Evolutionary conservation across 2,113 vertebrate genomes (phyloP).

Genomic region (Nycticebus coucang): DNA sequence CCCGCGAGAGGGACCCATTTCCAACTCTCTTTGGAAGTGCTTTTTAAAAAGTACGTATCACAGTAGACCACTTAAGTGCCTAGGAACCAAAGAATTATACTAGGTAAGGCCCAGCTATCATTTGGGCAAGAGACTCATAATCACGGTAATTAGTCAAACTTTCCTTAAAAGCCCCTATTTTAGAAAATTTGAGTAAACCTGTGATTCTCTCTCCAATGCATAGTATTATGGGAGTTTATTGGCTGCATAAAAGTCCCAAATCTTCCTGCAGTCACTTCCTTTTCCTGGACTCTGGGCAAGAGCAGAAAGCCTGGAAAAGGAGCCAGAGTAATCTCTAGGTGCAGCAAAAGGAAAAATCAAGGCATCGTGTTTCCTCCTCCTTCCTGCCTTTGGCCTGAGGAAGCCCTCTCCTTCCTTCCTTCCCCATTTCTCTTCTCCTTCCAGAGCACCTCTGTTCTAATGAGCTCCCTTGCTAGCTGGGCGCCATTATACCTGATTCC

Average conservation of each 20-base stretch:
- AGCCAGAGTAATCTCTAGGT: neutral
- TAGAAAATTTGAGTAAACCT: neutral
- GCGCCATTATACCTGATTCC: neutral
- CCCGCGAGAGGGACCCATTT: too few species aligned
- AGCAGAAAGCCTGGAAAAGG: neutral
- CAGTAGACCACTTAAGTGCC: too few species aligned
- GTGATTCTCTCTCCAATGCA: neutral
- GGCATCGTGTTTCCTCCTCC: neutral
- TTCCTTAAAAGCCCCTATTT: neutral
- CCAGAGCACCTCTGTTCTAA: neutral
- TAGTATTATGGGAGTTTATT: neutral
- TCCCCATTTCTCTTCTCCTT: neutral
- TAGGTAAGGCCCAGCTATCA: accelerated
- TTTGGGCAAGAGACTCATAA: neutral
- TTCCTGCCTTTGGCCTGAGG: neutral
- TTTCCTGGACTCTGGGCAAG: neutral
- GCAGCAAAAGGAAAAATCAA: neutral
- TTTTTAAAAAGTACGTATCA: too few species aligned
- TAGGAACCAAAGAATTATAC: neutral
- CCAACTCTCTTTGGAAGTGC: too few species aligned
- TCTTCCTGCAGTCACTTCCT: neutral
- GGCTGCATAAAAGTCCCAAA: neutral
- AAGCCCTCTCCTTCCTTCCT: too few species aligned
- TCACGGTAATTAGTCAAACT: neutral
- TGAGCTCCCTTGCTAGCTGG: neutral